Conservation (phyloP, 1,140 invertebrate species). For the Drosophila watanabei region DNA sequence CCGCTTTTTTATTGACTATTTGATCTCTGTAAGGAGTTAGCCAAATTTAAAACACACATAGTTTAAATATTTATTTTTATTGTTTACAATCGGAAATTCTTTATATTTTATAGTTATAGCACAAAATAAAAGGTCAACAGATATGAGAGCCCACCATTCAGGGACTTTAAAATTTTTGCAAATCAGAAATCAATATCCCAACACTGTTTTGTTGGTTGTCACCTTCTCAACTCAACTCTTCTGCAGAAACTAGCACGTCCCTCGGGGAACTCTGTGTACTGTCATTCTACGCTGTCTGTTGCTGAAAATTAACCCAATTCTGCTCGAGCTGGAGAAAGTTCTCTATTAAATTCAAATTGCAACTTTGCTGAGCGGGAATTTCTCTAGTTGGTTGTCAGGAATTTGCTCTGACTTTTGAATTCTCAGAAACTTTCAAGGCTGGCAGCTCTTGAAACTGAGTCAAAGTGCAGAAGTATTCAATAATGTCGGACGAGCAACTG, state of each 20-base stretch:
- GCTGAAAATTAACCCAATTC: neutral
- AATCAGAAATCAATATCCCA: neutral
- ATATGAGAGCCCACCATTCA: neutral
- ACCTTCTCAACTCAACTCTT: neutral
- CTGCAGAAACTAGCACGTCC: neutral
- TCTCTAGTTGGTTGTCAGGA: neutral
- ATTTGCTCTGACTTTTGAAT: neutral
- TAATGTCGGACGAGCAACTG: neutral
- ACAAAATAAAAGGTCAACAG: neutral
- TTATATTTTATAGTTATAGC: too few species aligned
- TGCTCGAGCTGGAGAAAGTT: neutral
- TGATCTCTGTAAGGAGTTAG: too few species aligned
- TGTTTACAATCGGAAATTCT: too few species aligned
- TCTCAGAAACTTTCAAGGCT: neutral
- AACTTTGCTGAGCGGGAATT: neutral
- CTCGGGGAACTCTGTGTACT: neutral
- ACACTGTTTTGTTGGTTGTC: constrained; percentile 11
- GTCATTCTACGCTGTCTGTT: neutral
- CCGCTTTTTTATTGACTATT: too few species aligned
- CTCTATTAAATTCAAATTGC: neutral
- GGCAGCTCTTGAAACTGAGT: neutral
- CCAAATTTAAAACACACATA: too few species aligned
- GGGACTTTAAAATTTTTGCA: neutral
- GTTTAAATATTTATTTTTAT: too few species aligned
- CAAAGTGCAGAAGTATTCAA: neutral